A percentile compares a stretch with the other conserved stretches of the same genome.
These are phyloP conservation scores for Rhinogobius similis DNA, from an alignment of 2,113 vertebrate genomes.

Conservation along the genomic window DNA sequence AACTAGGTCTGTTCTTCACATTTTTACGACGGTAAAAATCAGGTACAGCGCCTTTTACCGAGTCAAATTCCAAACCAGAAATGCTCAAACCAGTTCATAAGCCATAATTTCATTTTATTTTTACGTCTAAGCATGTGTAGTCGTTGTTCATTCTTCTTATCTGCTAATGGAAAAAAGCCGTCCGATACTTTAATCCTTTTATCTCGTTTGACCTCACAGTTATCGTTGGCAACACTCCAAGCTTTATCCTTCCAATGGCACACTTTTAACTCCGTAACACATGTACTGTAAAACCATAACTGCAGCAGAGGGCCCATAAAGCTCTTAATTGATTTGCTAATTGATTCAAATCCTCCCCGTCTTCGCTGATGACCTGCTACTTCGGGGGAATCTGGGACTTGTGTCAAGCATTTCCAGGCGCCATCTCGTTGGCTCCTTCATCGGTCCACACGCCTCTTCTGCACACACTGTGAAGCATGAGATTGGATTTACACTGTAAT, in stretches of 20 bases:
- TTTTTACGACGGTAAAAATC: not conserved
- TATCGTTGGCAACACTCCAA: not conserved
- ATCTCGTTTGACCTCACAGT: not conserved
- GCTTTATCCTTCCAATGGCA: slow-evolving; percentile 9
- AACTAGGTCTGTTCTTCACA: not conserved
- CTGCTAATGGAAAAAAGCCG: not conserved
- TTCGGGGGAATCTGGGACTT: slow-evolving; percentile 61
- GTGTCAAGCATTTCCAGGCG: slow-evolving; percentile 64
- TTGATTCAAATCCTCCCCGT: slow-evolving; percentile 56
- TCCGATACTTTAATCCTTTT: not conserved
- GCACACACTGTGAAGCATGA: slow-evolving; percentile 73
- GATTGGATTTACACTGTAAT: slow-evolving; percentile 77
- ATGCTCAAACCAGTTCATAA: no score
- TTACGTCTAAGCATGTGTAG: not conserved
- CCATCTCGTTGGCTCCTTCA: slow-evolving; percentile 53
- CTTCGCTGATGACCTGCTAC: slow-evolving; percentile 41
- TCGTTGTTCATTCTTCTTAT: not conserved
- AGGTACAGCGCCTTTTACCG: not conserved
- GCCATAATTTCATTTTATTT: no score
- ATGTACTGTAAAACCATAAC: slow-evolving; percentile 42
- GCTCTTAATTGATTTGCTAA: slow-evolving; percentile 66
- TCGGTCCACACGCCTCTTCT: slow-evolving; percentile 44
- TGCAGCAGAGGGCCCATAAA: slow-evolving; percentile 47
- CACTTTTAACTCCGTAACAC: slow-evolving; percentile 27
- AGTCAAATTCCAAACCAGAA: not conserved